Evolutionary conservation across 23 tunicate species (phyloP).

Genomic region (Trididemnum clinides): DNA sequence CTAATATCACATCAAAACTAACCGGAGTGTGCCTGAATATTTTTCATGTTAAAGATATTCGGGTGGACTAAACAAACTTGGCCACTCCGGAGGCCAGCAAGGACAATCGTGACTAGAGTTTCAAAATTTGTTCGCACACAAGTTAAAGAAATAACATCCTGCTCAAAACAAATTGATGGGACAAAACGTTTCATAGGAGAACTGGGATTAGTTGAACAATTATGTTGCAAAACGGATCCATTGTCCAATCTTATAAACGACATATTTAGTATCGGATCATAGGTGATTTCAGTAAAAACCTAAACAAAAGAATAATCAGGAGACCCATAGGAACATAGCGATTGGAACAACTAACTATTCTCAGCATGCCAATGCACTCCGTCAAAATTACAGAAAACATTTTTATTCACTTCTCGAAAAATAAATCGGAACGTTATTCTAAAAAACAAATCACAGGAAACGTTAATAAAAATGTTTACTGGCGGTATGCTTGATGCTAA

Average conservation of each 20-base stretch:
- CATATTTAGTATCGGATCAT: constrained; percentile 37
- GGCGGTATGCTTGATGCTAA: too few species aligned
- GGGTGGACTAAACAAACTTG: constrained; percentile 67
- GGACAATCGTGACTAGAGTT: constrained; percentile 3
- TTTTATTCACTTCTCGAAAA: too few species aligned
- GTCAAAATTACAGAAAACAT: too few species aligned
- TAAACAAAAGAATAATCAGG: background rate
- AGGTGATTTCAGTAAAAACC: constrained; percentile 54
- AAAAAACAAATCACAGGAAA: too few species aligned
- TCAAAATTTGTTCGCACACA: constrained; percentile 1
- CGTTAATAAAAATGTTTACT: too few species aligned
- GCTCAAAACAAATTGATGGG: constrained; percentile 54
- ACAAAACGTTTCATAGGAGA: constrained; percentile 27
- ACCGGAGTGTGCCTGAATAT: constrained; percentile 79
- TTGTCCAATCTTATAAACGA: constrained; percentile 45
- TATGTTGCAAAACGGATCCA: constrained; percentile 65
- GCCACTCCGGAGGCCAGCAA: constrained; percentile 77
- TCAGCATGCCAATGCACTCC: too few species aligned
- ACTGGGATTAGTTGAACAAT: constrained; percentile 63
- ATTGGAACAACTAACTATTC: too few species aligned
- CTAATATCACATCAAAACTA: background rate
- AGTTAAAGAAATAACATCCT: constrained; percentile 58
- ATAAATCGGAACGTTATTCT: too few species aligned
- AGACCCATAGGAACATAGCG: too few species aligned
- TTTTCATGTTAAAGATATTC: constrained; percentile 42